Conservation (phyloP, 2,888 invertebrate genomes). For the Cantharis nigra region DNA sequence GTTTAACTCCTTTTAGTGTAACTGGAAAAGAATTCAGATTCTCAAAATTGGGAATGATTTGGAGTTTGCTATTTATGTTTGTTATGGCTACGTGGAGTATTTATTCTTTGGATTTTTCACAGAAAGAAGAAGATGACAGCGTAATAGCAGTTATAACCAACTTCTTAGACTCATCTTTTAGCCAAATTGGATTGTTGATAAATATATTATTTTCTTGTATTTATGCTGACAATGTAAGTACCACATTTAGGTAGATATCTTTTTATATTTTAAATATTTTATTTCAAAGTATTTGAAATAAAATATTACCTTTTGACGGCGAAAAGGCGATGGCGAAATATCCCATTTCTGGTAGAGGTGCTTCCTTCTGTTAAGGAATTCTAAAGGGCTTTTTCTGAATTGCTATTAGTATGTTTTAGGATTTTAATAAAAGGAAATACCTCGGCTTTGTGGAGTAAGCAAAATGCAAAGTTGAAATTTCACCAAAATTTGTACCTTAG, state of each 20-base stretch:
- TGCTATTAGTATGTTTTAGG: too few relatives aligned
- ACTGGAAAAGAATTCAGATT: not conserved
- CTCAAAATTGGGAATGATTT: not conserved
- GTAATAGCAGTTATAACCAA: not conserved
- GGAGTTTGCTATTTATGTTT: not conserved
- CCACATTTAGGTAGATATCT: too few relatives aligned
- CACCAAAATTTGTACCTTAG: not conserved
- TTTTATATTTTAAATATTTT: too few relatives aligned
- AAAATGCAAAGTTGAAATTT: too few relatives aligned
- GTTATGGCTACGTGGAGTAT: not conserved
- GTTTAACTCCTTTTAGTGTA: not conserved
- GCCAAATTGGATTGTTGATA: not conserved
- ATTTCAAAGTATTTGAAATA: too few relatives aligned
- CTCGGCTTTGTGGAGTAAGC: too few relatives aligned
- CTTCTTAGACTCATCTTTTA: not conserved
- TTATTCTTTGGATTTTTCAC: not conserved
- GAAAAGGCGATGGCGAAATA: not conserved
- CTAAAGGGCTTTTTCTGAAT: too few relatives aligned
- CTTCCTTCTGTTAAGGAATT: too few relatives aligned
- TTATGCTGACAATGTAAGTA: not conserved
- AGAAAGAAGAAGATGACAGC: not conserved
- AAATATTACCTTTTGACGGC: too few relatives aligned
- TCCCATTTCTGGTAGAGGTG: too few relatives aligned
- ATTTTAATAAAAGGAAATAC: too few relatives aligned
- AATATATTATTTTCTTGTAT: not conserved